Base-by-base conservation (phyloP, 2,888 invertebrate genomes). In the Ditula angustiorana region DNA sequence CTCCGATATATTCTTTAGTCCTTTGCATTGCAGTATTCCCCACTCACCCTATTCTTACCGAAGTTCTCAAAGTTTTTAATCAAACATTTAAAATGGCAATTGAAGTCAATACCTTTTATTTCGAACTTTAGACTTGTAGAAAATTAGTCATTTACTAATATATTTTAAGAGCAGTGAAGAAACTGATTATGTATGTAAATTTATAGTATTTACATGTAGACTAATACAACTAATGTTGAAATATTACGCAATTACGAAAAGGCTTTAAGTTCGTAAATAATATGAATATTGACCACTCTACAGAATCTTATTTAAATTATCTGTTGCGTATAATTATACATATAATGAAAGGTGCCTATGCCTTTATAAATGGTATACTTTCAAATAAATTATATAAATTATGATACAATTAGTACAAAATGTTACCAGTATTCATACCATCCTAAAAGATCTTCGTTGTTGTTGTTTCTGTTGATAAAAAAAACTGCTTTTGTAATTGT, bases 211-310 rank as follows among this genome's bases (percentile, higher is more conserved):
- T 26, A 26, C 16, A 16, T 11, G 16, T 49, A 28, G 28, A 23
- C 26, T 13, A 28, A 49, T 10, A 28, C 28, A 28, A 16, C 33
- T 52, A n/a, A 52, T 33, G 33, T 52, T 21, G 44, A 21, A 26
- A 24, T 44, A 41, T 33, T 55, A 47, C 37, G 28, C 33, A 23
- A 46, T 64, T 41, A 50, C 30, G 23, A 47, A 44, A 56, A 46
- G 53, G 60, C 47, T 58, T 59, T 19, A 59, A 53, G 60, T 49
- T 61, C 21, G 50, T 37, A 44, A 52, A 61, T 56, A 44, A 46
- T 46, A 57, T 67, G 23, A 28, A 41, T 30, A 35, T 19, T 50
- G 58, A 47, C 44, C 28, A 55, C 23, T 13, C 7, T 57, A 46
- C 19, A 21, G 57, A 30, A 44, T 46, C 46, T 23, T 58, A 47